phyloP scores from a whole-genome alignment of 2,113 vertebrate genomes.

The Tachycineta bicolor region DNA sequence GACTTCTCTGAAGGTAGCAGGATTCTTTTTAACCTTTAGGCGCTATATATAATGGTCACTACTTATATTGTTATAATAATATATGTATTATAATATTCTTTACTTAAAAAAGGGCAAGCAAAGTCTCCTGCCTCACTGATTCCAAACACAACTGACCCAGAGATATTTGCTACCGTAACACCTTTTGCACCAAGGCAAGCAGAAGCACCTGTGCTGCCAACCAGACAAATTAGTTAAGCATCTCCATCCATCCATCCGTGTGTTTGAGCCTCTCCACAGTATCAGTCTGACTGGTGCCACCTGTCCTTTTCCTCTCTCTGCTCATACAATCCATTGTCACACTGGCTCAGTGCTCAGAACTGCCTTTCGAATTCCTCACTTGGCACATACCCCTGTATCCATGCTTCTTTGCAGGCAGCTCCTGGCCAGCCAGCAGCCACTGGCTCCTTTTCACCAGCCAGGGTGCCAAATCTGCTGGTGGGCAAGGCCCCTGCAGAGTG shows the following conservation, averaged over 20 bases:
- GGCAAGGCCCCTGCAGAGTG: not conserved
- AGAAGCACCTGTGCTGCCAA: not conserved
- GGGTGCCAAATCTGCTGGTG: not conserved
- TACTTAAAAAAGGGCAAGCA: slow-evolving; percentile 22
- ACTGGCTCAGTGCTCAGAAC: not conserved
- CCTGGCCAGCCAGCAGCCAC: not conserved
- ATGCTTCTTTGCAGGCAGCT: not conserved
- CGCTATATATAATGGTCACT: slow-evolving; percentile 24
- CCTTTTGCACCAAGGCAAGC: not conserved
- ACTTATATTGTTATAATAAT: slow-evolving; percentile 47
- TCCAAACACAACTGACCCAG: not conserved
- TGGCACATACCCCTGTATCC: not conserved
- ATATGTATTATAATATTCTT: slow-evolving; percentile 48
- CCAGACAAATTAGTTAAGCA: not conserved
- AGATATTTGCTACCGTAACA: not conserved
- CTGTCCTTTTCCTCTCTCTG: not conserved
- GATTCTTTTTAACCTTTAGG: slow-evolving; percentile 6
- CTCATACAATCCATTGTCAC: not conserved
- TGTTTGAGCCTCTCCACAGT: not conserved
- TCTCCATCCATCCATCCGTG: not conserved
- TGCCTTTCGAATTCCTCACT: not conserved
- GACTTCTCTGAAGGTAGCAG: not conserved
- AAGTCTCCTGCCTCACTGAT: not conserved
- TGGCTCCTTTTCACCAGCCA: not conserved
- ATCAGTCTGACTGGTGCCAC: not conserved